Conservation (phyloP, 2,888 invertebrate species). For the Eristalis pertinax region DNA sequence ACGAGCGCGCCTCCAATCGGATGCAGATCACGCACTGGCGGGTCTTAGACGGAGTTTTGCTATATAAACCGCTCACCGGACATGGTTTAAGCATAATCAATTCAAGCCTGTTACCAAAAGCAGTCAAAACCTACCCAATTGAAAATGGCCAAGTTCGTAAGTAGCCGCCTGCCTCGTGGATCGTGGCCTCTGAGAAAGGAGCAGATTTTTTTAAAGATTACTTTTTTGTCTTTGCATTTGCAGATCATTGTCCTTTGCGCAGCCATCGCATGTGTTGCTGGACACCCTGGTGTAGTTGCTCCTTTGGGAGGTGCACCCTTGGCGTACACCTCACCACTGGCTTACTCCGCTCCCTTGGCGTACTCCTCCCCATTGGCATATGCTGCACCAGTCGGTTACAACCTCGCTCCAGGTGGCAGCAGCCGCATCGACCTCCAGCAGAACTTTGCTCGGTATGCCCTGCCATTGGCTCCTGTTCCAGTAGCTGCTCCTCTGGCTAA, state of each 20-base stretch:
- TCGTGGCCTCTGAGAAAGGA: background rate
- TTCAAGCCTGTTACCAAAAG: conserved; percentile 60
- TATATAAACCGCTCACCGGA: conserved; percentile 60
- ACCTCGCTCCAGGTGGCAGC: conserved; percentile 39
- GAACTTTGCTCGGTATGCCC: conserved; percentile 81
- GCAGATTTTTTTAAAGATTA: background rate
- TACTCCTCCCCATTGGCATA: conserved; percentile 75
- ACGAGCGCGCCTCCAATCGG: conserved; percentile 16
- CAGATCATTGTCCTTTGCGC: conserved; percentile 68
- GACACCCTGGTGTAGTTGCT: conserved; percentile 58
- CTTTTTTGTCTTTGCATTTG: background rate
- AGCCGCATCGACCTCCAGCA: conserved; percentile 65
- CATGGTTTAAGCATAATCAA: conserved; percentile 59
- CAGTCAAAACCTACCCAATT: conserved; percentile 39
- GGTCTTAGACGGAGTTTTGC: conserved; percentile 53
- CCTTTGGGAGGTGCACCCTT: conserved; percentile 42
- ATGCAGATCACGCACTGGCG: conserved; percentile 63
- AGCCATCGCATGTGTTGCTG: conserved; percentile 56
- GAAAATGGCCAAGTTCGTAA: conserved; percentile 67
- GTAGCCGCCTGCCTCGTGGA: conserved; percentile 19
- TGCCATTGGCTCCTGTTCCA: conserved; percentile 79
- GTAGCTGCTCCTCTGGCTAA: conserved; percentile 14
- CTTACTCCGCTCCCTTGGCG: conserved; percentile 66
- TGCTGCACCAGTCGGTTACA: conserved; percentile 34
- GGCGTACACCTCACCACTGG: conserved; percentile 73